phyloP scores from a whole-genome alignment of 2,113 vertebrate genomes.

The Catharus bicknelli region DNA sequence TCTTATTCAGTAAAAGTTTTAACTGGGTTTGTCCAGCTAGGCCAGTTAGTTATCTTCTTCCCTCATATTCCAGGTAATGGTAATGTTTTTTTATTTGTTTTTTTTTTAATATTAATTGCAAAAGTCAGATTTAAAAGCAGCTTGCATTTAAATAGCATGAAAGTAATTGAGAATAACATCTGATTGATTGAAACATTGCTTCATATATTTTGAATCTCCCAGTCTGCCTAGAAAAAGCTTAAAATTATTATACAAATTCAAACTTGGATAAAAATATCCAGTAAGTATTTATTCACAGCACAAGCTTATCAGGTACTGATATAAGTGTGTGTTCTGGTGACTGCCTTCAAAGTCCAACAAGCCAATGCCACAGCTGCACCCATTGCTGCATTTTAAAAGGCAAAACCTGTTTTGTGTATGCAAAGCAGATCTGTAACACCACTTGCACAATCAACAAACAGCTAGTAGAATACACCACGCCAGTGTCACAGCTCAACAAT shows the following conservation, averaged over 20 bases:
- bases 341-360: not conserved
- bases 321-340: not conserved
- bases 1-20: not conserved
- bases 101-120: not conserved
- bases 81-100: not conserved
- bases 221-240: slow-evolving; percentile 5
- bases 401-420: not conserved
- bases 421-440: slow-evolving; percentile 1
- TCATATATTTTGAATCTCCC: not conserved
- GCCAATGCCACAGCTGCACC: not conserved
- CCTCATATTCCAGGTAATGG: not conserved
- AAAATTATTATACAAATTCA: slow-evolving; percentile 17
- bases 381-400: not conserved
- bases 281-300: not conserved
- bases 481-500: not conserved
- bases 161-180: not conserved
- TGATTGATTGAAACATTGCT: not conserved
- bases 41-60: not conserved
- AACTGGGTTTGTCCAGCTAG: not conserved
- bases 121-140: not conserved
- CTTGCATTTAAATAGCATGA: not conserved
- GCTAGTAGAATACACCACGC: not conserved
- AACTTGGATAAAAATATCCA: slow-evolving; percentile 14
- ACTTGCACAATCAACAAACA: not conserved
- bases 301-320: not conserved